These are phyloP conservation scores for Caenorhabditis wallacei DNA, from an alignment of 2,888 invertebrate genomes.

Conservation along the genomic window DNA sequence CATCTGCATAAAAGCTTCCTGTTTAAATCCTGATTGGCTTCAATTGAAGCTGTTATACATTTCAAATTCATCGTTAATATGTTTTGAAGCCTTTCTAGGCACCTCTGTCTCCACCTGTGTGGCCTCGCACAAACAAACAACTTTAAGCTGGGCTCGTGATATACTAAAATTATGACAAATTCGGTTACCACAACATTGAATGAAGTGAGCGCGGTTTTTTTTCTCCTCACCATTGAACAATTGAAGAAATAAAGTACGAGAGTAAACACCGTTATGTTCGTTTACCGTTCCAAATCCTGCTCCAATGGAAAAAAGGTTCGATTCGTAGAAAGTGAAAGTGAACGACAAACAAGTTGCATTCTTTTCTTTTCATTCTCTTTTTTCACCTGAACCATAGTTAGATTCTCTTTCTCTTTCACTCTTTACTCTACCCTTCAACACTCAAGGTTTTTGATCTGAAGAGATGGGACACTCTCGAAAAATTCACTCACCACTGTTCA, in stretches of 20 bases:
- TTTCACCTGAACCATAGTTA: conserved; percentile 33
- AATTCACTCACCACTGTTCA: conserved; percentile 62
- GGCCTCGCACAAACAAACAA: not conserved
- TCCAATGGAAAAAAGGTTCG: conserved; percentile 30
- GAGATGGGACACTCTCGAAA: conserved; percentile 34
- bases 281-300: conserved; percentile 24
- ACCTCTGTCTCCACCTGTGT: conserved; percentile 4
- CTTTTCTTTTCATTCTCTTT: conserved; percentile 9
- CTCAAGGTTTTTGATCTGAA: conserved; percentile 41
- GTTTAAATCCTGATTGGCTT: not conserved
- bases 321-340: conserved; percentile 36
- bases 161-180: conserved; percentile 4
- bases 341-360: conserved; percentile 59
- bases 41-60: not conserved
- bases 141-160: conserved; percentile 8
- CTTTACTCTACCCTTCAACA: conserved; percentile 8
- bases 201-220: conserved; percentile 2
- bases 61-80: not conserved
- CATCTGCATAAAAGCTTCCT: too few species aligned
- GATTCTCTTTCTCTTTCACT: conserved; percentile 11
- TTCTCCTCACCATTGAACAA: not conserved
- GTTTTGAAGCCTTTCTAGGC: not conserved
- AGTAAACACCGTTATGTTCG: conserved; percentile 35
- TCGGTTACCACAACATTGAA: not conserved
- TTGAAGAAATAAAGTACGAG: conserved; percentile 22